A percentile compares a stretch with the other conserved stretches of the same genome.
phyloP scores from a whole-genome alignment of 2,888 invertebrate species.

The Plebejus argus region DNA sequence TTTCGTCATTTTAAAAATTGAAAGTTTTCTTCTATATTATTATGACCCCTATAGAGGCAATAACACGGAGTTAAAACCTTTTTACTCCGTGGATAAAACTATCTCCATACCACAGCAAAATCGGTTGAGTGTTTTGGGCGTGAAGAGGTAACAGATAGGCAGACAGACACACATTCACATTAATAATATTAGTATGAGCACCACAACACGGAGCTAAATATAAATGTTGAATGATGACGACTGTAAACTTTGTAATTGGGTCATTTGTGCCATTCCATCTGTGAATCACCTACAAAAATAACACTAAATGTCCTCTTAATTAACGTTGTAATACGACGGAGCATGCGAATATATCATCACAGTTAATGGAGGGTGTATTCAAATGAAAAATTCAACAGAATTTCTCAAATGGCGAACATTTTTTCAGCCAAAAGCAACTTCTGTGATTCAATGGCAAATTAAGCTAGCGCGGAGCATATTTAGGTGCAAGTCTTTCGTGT shows the following conservation, averaged over 20 bases:
- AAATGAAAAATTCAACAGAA: constrained; percentile 18
- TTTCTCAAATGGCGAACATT: not conserved
- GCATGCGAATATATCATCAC: constrained; percentile 12
- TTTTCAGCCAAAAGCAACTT: not conserved
- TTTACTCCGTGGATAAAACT: no score
- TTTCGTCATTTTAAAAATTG: no score
- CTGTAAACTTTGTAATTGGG: not conserved
- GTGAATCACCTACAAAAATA: constrained; percentile 16
- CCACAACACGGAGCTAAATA: not conserved
- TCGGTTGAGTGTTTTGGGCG: no score
- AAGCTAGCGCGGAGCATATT: not conserved
- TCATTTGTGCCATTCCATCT: constrained; percentile 8
- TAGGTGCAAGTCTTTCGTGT: not conserved
- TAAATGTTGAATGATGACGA: not conserved
- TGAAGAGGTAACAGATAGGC: no score
- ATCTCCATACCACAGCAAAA: no score
- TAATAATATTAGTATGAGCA: no score
- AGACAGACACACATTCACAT: no score
- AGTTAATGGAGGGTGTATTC: constrained; percentile 4
- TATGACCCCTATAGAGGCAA: no score
- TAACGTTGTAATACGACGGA: not conserved
- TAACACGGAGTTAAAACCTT: no score
- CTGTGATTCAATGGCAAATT: not conserved
- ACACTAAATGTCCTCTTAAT: constrained; percentile 15
- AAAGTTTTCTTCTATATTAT: no score